These are phyloP conservation scores for Deilephila porcellus DNA, from an alignment of 2,888 invertebrate genomes.

Conservation along the genomic window DNA sequence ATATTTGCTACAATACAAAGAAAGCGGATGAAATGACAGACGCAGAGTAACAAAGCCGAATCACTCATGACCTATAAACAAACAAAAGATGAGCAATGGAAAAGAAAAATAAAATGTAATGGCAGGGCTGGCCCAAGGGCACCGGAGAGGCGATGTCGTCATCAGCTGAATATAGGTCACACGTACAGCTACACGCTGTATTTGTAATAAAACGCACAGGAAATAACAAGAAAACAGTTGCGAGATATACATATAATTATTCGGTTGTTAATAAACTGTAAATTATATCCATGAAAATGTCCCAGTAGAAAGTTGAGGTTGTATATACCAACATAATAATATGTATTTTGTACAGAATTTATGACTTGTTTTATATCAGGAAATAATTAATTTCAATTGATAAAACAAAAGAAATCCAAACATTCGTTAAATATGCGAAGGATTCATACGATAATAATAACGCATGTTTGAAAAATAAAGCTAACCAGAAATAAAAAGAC, in stretches of 20 bases:
- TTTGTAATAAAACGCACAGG: conserved; percentile 28
- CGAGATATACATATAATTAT: conserved; percentile 20
- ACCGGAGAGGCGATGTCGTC: conserved; percentile 23
- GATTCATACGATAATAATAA: too few species aligned
- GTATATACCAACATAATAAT: too few species aligned
- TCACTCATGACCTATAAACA: conserved; percentile 15
- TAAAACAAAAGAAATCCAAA: too few species aligned
- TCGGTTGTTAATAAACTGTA: not conserved
- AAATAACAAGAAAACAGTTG: conserved; percentile 30
- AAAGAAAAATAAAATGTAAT: conserved; percentile 20
- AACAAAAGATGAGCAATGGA: conserved; percentile 23
- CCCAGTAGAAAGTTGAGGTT: not conserved
- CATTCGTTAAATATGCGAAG: too few species aligned
- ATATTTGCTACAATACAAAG: not conserved
- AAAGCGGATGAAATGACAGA: conserved; percentile 12
- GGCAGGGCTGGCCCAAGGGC: conserved; percentile 27
- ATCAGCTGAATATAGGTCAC: conserved; percentile 28
- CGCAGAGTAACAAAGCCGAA: conserved; percentile 3
- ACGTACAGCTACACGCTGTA: conserved; percentile 18
- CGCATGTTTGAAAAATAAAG: too few species aligned
- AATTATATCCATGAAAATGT: not conserved
- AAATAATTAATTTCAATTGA: too few species aligned
- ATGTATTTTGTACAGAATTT: too few species aligned
- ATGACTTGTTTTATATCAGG: too few species aligned
- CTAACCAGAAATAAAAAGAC: too few species aligned